Conservation (phyloP, 2,113 vertebrate species). For the Orycteropus afer region DNA sequence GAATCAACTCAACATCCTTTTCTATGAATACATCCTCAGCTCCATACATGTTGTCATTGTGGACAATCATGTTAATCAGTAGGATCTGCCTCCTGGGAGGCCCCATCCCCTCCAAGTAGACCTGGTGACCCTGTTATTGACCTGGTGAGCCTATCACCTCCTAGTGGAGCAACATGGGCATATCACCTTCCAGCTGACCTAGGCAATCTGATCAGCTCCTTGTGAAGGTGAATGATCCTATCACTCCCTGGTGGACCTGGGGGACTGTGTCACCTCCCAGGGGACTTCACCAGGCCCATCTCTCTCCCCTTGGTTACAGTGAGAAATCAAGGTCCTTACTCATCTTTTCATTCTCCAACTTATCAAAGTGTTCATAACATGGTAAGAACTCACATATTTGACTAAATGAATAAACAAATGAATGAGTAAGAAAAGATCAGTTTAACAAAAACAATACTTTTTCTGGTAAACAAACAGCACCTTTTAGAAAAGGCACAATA, state of each 20-base stretch:
- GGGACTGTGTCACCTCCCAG: accelerated
- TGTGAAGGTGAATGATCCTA: too few species aligned
- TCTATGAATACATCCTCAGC: neutral
- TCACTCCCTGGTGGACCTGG: too few species aligned
- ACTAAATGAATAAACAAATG: neutral
- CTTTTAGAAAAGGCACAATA: neutral
- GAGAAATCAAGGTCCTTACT: neutral
- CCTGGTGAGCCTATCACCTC: too few species aligned
- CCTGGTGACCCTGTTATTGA: too few species aligned
- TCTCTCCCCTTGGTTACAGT: accelerated
- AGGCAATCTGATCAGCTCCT: too few species aligned
- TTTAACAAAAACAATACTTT: neutral
- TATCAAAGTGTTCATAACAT: neutral
- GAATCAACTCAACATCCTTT: neutral
- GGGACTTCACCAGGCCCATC: too few species aligned
- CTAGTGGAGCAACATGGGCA: too few species aligned
- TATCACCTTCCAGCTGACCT: too few species aligned
- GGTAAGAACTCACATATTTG: neutral
- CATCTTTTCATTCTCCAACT: neutral
- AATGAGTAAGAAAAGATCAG: neutral
- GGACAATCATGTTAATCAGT: too few species aligned
- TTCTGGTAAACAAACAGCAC: neutral
- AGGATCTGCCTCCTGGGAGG: too few species aligned
- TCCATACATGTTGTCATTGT: neutral
- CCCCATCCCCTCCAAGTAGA: too few species aligned